These are phyloP conservation scores for Passer domesticus DNA, from an alignment of 2,113 vertebrate species.

Conservation along the genomic window DNA sequence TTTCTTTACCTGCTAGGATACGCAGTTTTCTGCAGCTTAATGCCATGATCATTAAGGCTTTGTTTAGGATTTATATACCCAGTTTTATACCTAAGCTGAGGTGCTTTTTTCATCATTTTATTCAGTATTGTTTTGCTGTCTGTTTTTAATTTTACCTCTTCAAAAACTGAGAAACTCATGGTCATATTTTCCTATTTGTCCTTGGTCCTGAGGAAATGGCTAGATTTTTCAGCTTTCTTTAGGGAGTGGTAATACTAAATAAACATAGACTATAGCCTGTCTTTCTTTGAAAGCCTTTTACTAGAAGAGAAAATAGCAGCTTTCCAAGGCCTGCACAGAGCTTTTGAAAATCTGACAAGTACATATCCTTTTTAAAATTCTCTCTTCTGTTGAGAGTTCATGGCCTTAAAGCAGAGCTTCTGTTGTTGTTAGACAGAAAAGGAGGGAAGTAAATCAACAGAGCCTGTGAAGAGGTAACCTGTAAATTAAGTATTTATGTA, in stretches of 20 bases:
- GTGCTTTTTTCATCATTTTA: neutral
- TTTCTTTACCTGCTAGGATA: neutral
- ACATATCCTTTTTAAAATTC: neutral
- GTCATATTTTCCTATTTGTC: neutral
- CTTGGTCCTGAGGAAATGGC: neutral
- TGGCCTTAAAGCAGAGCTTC: neutral
- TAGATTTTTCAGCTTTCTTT: neutral
- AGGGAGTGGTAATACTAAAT: neutral
- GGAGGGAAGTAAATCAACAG: neutral
- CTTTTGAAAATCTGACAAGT: neutral
- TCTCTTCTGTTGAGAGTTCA: neutral
- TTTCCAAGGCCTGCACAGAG: neutral
- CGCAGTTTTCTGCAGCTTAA: neutral
- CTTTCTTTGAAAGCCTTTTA: neutral
- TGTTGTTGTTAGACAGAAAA: neutral
- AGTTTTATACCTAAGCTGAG: neutral
- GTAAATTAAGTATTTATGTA: neutral
- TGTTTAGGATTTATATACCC: neutral
- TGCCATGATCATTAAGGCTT: neutral
- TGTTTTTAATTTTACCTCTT: neutral
- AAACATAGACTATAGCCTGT: neutral
- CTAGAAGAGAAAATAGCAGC: neutral
- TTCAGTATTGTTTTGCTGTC: neutral
- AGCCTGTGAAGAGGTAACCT: neutral
- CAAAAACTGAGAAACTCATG: neutral